Percentiles rank a stretch among this genome's conserved stretches.
Conservation (phyloP, 92 coral and sea anemone species). For the Parazoanthus atlanticus region DNA sequence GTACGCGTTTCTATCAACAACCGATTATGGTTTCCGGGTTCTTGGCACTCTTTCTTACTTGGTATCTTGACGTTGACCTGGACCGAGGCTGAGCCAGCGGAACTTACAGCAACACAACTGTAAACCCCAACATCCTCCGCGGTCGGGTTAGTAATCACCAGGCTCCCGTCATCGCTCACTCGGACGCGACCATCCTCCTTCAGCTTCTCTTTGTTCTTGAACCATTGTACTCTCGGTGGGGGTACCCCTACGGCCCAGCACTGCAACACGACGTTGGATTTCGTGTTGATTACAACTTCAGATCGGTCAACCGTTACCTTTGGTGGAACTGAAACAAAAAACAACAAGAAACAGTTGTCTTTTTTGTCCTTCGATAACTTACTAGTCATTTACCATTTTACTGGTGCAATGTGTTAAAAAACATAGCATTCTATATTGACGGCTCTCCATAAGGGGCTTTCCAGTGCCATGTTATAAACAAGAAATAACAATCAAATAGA, state of each 20-base stretch:
- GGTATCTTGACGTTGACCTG: constrained; percentile 58
- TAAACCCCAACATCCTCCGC: constrained; percentile 79
- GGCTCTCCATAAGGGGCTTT: too few relatives aligned
- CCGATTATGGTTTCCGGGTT: background rate
- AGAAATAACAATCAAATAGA: too few relatives aligned
- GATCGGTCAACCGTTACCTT: constrained; percentile 67
- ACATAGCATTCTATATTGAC: too few relatives aligned
- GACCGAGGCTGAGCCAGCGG: constrained; percentile 68
- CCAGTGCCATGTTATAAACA: too few relatives aligned
- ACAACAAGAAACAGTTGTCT: background rate
- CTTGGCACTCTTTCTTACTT: constrained; percentile 50
- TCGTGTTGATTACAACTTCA: constrained; percentile 61
- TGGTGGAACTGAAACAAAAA: constrained; percentile 67
- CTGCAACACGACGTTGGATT: constrained; percentile 54
- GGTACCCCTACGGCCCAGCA: constrained; percentile 82
- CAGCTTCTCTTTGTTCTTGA: constrained; percentile 57
- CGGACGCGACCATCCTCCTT: constrained; percentile 52
- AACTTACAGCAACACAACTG: constrained; percentile 68
- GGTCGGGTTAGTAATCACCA: constrained; percentile 64
- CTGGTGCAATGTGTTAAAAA: background rate
- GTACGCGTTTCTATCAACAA: background rate
- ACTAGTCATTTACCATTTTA: background rate
- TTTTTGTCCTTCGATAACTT: background rate
- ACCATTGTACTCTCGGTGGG: constrained; percentile 71
- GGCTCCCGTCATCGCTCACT: constrained; percentile 55